Percentiles rank a stretch among this genome's conserved stretches.
These are phyloP conservation scores for Pavo muticus DNA, from an alignment of 2,113 vertebrate genomes.

Conservation along the genomic window DNA sequence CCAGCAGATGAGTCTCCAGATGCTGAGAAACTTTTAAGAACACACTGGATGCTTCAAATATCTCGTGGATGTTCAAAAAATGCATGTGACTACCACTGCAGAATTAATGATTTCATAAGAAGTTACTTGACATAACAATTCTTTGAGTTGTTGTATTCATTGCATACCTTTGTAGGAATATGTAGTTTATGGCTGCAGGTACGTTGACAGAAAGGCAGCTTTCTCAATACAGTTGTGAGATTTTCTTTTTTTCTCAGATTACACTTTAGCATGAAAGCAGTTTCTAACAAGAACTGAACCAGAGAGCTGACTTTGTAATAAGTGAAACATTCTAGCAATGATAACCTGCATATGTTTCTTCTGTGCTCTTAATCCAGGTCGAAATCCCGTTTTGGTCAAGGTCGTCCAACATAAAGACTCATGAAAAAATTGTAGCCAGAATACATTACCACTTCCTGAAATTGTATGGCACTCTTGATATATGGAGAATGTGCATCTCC, in stretches of 20 bases:
- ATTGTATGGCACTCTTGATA: constrained; percentile 24
- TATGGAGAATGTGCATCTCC: constrained; percentile 39
- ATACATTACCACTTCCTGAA: constrained; percentile 51
- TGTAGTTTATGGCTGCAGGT: neutral
- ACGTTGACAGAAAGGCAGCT: neutral
- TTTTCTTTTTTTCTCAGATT: neutral
- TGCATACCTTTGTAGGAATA: neutral
- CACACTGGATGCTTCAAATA: neutral
- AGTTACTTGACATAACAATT: neutral
- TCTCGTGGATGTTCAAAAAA: neutral
- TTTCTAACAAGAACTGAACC: neutral
- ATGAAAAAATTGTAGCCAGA: neutral
- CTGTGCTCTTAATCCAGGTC: constrained; percentile 68
- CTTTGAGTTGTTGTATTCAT: neutral
- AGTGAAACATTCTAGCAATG: neutral
- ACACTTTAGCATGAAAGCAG: neutral
- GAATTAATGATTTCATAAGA: neutral
- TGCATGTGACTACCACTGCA: neutral
- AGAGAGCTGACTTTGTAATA: neutral
- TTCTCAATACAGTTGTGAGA: neutral
- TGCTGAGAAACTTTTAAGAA: neutral
- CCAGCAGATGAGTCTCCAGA: neutral
- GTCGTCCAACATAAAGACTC: constrained; percentile 76
- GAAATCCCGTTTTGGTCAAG: constrained; percentile 80
- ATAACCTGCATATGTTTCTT: neutral